phyloP scores from a whole-genome alignment of 1,140 invertebrate genomes.

The Reticulitermes speratus region DNA sequence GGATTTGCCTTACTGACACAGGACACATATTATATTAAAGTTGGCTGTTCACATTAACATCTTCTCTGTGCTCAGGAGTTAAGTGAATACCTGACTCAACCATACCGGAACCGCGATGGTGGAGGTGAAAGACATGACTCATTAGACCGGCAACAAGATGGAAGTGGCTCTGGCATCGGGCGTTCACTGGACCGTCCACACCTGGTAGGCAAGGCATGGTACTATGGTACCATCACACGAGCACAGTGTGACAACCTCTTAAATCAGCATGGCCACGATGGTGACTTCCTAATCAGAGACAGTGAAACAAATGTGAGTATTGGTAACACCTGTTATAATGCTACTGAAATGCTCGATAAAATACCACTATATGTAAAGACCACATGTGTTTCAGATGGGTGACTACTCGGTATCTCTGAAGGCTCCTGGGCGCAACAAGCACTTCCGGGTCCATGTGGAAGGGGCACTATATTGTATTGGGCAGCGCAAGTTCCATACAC shows the following conservation, averaged over 20 bases:
- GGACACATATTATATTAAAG: background rate
- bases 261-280: conserved; percentile 91
- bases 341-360: background rate
- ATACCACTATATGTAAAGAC: background rate
- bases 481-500: conserved; percentile 91
- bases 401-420: conserved; percentile 98
- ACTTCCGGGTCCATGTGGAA: conserved; percentile 97
- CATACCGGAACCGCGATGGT: conserved; percentile 63
- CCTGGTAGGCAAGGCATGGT: conserved; percentile 86
- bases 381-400: conserved; percentile 69
- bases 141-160: conserved; percentile 49
- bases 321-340: background rate
- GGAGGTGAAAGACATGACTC: conserved; percentile 50
- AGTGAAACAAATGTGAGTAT: conserved; percentile 96
- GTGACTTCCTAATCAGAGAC: conserved; percentile 97
- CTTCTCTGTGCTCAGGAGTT: conserved; percentile 60
- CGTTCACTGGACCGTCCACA: conserved; percentile 59
- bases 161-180: conserved; percentile 38
- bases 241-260: conserved; percentile 93
- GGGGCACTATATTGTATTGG: conserved; percentile 94
- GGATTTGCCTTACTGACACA: too few relatives aligned
- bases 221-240: conserved; percentile 93
- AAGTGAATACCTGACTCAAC: conserved; percentile 82
- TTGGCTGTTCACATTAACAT: background rate
- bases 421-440: conserved; percentile 96